Evolutionary conservation across 2,888 invertebrate species (phyloP).

Genomic region (Ectemnius continuus): DNA sequence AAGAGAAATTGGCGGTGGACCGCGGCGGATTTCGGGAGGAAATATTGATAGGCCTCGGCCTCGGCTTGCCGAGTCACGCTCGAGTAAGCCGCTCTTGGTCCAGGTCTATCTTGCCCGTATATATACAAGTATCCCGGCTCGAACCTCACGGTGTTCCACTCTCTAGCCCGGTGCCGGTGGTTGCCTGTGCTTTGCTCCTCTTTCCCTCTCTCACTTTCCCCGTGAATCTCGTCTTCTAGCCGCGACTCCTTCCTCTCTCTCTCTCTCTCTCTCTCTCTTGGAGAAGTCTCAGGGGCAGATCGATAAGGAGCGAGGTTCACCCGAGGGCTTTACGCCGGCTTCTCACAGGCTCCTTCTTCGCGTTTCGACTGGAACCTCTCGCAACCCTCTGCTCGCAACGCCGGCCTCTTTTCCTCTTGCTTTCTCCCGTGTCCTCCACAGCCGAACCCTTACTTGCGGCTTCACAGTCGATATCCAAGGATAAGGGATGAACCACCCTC

Average conservation of each 20-base stretch:
- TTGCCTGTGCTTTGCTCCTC: conserved; percentile 32
- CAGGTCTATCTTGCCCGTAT: conserved; percentile 69
- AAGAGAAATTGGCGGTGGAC: conserved; percentile 54
- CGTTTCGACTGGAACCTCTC: conserved; percentile 44
- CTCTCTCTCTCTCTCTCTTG: conserved; percentile 43
- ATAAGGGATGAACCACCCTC: conserved; percentile 49
- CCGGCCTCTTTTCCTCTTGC: conserved; percentile 1
- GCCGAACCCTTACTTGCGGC: conserved; percentile 44
- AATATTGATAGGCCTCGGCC: conserved; percentile 77
- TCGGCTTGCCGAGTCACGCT: conserved; percentile 76
- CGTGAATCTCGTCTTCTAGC: conserved; percentile 39
- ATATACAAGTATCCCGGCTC: conserved; percentile 36
- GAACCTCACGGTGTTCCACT: conserved; percentile 32
- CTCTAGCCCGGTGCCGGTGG: conserved; percentile 24
- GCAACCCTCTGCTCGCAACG: conserved; percentile 9
- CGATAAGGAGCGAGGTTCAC: conserved; percentile 76
- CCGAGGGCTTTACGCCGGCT: conserved; percentile 72
- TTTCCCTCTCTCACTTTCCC: conserved; percentile 35
- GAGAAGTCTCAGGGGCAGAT: conserved; percentile 75
- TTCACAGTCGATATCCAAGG: conserved; percentile 51
- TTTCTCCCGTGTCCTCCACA: background rate
- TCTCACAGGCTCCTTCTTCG: conserved; percentile 69
- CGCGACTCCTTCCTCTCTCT: conserved; percentile 45
- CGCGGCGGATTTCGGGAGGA: conserved; percentile 70
- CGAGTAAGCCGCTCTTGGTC: conserved; percentile 74